Evolutionary conservation across 92 coral and sea anemone genomes (phyloP).

Genomic region (Desmophyllum pertusum): DNA sequence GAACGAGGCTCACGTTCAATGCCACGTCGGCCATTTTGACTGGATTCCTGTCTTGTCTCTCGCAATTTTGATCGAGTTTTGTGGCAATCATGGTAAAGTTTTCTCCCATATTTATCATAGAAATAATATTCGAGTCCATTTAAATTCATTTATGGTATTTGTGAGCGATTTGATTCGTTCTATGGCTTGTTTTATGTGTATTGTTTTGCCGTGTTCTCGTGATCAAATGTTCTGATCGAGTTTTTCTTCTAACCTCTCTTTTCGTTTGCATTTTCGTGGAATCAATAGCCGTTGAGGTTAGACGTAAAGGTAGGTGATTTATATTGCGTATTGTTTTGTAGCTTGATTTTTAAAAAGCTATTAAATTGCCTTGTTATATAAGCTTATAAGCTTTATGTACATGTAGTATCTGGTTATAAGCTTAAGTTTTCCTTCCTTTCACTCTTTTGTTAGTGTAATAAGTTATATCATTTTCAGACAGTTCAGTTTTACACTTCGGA

Average conservation of each 20-base stretch:
- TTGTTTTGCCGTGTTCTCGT: not conserved
- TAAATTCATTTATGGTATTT: not conserved
- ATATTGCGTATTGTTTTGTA: not conserved
- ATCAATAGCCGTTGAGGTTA: slow-evolving; percentile 77
- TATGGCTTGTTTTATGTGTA: not conserved
- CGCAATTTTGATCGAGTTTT: slow-evolving; percentile 31
- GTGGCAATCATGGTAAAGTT: slow-evolving; percentile 66
- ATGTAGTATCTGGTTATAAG: not conserved
- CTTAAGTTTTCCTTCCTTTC: too few species aligned
- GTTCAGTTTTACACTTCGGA: too few species aligned
- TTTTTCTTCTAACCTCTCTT: not conserved
- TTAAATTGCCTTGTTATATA: not conserved
- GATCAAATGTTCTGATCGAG: not conserved
- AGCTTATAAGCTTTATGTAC: not conserved
- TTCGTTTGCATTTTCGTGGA: slow-evolving; percentile 23
- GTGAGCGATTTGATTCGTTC: not conserved
- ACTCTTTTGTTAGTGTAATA: too few species aligned
- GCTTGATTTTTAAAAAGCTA: not conserved
- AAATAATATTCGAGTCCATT: not conserved
- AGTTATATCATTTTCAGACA: too few species aligned
- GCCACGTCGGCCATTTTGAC: slow-evolving; percentile 99
- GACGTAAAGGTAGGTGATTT: slow-evolving; percentile 78
- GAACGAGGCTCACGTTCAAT: slow-evolving; percentile 34
- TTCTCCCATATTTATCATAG: not conserved
- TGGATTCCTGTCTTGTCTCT: not conserved